Conservation (phyloP, 23 tunicate genomes). For the Ascidia mentula region DNA sequence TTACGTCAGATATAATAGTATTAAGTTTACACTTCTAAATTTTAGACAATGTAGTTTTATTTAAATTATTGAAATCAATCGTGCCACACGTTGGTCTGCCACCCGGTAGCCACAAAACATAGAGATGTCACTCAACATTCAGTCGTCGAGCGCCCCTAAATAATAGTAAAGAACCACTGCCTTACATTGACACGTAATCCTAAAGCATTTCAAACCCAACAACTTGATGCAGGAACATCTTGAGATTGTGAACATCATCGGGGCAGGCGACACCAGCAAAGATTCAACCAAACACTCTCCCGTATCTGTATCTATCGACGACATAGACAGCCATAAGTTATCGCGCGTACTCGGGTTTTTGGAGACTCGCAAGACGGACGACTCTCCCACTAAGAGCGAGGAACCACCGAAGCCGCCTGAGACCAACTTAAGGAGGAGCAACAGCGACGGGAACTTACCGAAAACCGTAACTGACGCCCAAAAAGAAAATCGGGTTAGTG, state of each 20-base stretch:
- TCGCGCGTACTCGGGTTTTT: slow-evolving; percentile 48
- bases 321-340: slow-evolving; percentile 56
- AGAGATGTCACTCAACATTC: no score
- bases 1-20: no score
- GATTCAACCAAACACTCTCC: not conserved
- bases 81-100: no score
- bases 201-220: no score
- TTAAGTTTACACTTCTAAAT: no score
- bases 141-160: no score
- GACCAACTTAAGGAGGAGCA: slow-evolving; percentile 45
- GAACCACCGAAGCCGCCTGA: not conserved
- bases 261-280: slow-evolving; percentile 21
- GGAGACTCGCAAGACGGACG: slow-evolving; percentile 31
- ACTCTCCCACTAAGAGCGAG: not conserved
- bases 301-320: slow-evolving; percentile 35
- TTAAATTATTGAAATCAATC: no score
- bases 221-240: slow-evolving; percentile 88
- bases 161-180: no score
- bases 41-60: no score
- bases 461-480: slow-evolving; percentile 57
- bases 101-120: no score
- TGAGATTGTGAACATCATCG: slow-evolving; percentile 65
- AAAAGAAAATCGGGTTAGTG: slow-evolving; percentile 69
- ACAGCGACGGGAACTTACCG: slow-evolving; percentile 79
- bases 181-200: no score